These are phyloP conservation scores for Forbesichthys agassizii DNA, from an alignment of 2,113 vertebrate genomes.

Conservation along the genomic window DNA sequence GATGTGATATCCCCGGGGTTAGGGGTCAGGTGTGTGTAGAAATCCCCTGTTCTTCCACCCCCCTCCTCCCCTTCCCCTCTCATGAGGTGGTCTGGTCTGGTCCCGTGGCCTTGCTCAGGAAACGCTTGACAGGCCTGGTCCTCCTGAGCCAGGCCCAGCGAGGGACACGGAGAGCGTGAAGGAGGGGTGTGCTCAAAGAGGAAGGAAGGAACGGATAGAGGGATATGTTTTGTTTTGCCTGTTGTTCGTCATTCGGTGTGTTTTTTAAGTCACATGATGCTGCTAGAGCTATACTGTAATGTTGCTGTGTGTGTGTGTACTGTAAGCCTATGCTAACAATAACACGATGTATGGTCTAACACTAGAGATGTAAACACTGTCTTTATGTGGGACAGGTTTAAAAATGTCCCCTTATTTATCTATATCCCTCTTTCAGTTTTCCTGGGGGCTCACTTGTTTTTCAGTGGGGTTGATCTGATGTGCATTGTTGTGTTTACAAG, in stretches of 20 bases:
- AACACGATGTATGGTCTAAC: no score
- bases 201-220: constrained; percentile 51
- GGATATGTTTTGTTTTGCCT: constrained; percentile 14
- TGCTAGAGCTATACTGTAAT: no score
- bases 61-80: neutral
- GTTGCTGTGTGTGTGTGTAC: no score
- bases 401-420: neutral
- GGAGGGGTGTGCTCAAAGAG: constrained; percentile 40
- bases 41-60: constrained; percentile 48
- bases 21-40: constrained; percentile 41
- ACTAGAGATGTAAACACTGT: no score
- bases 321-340: no score
- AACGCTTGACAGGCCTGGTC: constrained; percentile 60
- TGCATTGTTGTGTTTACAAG: no score
- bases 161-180: constrained; percentile 52
- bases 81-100: constrained; percentile 61
- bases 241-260: neutral
- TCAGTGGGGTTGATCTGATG: no score
- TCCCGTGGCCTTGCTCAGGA: constrained; percentile 55
- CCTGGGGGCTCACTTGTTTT: no score
- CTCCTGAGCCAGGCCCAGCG: constrained; percentile 21
- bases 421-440: no score
- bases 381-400: no score
- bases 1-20: neutral
- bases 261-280: no score